Evolutionary conservation across 2,797 vertebrate species (phyloP).

Genomic region (Rhynchonycteris naso): DNA sequence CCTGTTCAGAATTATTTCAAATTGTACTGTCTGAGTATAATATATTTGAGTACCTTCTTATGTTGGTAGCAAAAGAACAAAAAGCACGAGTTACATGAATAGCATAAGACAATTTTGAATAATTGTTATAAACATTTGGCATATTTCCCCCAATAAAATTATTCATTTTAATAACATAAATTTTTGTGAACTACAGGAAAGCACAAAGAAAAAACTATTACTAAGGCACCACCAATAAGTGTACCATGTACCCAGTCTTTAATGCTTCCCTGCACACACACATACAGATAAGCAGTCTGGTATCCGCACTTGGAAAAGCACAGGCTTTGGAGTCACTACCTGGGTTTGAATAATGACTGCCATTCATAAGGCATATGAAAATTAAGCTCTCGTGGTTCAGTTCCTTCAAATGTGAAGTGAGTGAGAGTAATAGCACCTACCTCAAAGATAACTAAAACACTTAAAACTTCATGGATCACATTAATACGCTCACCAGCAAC

Average conservation of each 20-base stretch:
- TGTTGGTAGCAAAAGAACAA: background rate
- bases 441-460: background rate
- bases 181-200: conserved; percentile 5
- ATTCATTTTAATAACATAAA: conserved; percentile 15
- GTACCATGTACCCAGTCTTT: background rate
- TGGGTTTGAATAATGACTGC: background rate
- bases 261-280: background rate
- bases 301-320: background rate
- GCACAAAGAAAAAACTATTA: background rate
- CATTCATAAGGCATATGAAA: background rate
- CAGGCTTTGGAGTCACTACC: background rate
- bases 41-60: background rate
- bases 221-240: background rate
- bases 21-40: background rate
- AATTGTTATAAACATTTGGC: background rate
- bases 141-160: background rate
- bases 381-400: background rate
- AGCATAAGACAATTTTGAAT: background rate
- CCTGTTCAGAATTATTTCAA: background rate
- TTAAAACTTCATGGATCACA: background rate
- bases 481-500: conserved; percentile 31
- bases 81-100: background rate
- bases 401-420: conserved; percentile 29
- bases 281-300: background rate
- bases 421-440: background rate